Base-by-base conservation (phyloP, 2,888 invertebrate species). In the Metacarcinus magister region DNA sequence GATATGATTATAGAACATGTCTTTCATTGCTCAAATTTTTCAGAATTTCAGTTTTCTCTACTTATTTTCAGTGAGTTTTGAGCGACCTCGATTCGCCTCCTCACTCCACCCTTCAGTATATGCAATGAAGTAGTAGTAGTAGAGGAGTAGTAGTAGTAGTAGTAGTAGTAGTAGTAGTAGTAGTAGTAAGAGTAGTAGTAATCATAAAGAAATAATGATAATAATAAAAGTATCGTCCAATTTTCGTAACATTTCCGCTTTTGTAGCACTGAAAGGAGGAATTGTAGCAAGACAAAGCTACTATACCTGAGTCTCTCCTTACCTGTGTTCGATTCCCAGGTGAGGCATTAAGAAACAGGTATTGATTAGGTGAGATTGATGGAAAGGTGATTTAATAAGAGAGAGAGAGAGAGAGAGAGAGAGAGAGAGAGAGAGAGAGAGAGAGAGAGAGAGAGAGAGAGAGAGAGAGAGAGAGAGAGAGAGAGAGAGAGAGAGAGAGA, bases 81-180 rank as follows among this genome's bases (percentile, higher is more conserved):
- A n/a, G 23, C 7, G n/a, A 23, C 67, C 67, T 67, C n/a, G n/a
- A 67, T 67, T 67, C 67, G n/a, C n/a, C 67, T n/a, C 23, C n/a
- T n/a, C 67, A 4, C 23, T 67, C 23, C 23, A 4, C 4, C 67
- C 4, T 67, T 19, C 32, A 82, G 67, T 19, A 67, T 0, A 19
- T 19, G 67, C 0, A 67, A 5, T 67, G 19, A 2, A 8, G 7
- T 48, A 46, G 23, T 32, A 82, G 82, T 32, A 82, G 82, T 82
- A 82, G 32, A 32, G 82, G 1, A 32, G 82, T 32, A 32, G 32
- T 32, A 82, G 82, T 32, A 32, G 32, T 32, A 82, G 82, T 10
- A 82, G 75, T n/a, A 75, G n/a, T 75, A 75, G n/a, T 67, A 67
- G 67, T 67, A 67, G 67, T 67, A 67, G 67, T 67, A 67, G 67